These are phyloP conservation scores for Caenorhabditis panamensis DNA, from an alignment of 2,888 invertebrate species.

Conservation along the genomic window DNA sequence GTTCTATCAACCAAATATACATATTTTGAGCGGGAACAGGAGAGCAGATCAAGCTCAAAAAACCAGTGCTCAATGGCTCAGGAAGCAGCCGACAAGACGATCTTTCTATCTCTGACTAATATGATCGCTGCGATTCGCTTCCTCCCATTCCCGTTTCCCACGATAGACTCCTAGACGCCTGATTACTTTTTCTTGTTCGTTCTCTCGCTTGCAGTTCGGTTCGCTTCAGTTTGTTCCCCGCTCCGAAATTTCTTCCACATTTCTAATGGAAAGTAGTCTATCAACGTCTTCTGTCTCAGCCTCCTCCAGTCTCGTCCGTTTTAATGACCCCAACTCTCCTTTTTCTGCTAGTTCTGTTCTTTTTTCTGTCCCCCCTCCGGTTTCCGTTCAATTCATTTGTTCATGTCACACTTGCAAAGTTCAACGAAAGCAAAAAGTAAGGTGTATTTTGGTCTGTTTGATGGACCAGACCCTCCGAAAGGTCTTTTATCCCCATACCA, in stretches of 20 bases:
- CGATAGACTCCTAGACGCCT: conserved; percentile 29
- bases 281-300: not conserved
- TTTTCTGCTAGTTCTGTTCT: not conserved
- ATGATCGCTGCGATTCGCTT: not conserved
- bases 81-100: no score
- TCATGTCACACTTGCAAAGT: conserved; percentile 5
- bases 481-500: no score
- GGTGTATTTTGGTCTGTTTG: no score
- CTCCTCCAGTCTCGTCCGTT: not conserved
- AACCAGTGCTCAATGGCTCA: no score
- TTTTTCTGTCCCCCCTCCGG: no score
- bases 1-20: no score
- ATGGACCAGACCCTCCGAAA: no score
- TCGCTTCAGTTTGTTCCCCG: not conserved
- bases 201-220: no score
- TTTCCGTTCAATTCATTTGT: conserved; percentile 16
- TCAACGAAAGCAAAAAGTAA: not conserved
- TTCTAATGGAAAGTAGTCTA: conserved; percentile 22
- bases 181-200: conserved; percentile 31
- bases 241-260: not conserved
- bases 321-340: not conserved
- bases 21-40: no score
- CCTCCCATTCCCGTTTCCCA: conserved; percentile 12
- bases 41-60: no score
- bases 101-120: not conserved